Evolutionary conservation across 2,797 vertebrate species (phyloP).

Genomic region (Scyliorhinus canicula): DNA sequence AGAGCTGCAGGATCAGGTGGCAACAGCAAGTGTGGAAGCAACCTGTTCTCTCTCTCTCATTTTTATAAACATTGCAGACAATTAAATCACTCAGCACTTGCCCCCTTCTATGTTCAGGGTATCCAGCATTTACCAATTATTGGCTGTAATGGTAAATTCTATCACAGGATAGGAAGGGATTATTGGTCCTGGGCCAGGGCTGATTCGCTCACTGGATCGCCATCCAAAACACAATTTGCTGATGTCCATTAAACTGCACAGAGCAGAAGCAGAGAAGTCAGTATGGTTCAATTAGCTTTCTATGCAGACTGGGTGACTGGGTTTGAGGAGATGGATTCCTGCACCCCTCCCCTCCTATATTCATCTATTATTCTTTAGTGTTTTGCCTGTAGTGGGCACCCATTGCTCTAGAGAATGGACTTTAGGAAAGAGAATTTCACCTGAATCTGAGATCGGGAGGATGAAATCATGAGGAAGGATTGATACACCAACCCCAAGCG

Average conservation of each 20-base stretch:
- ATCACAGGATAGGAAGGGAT: background rate
- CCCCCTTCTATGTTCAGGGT: background rate
- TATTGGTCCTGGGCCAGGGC: background rate
- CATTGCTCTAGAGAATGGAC: background rate
- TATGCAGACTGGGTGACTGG: background rate
- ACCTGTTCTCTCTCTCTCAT: background rate
- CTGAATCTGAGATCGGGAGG: background rate
- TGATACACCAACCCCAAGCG: background rate
- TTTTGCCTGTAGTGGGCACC: background rate
- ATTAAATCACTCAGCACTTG: background rate
- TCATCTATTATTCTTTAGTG: background rate
- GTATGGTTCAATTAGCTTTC: background rate
- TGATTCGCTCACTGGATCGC: background rate
- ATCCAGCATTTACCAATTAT: background rate
- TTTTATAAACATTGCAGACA: background rate
- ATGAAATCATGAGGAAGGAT: background rate
- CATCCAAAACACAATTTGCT: background rate
- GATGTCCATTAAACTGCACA: background rate
- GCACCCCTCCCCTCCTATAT: background rate
- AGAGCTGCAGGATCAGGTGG: background rate
- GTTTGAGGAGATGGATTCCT: background rate
- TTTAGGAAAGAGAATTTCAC: background rate
- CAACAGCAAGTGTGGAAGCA: background rate
- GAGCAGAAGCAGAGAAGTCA: background rate
- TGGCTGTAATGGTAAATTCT: background rate